Percentiles rank a stretch among this genome's conserved stretches.
These are phyloP conservation scores for Rhagoletis zephyria DNA, from an alignment of 1,140 invertebrate genomes.

Conservation along the genomic window DNA sequence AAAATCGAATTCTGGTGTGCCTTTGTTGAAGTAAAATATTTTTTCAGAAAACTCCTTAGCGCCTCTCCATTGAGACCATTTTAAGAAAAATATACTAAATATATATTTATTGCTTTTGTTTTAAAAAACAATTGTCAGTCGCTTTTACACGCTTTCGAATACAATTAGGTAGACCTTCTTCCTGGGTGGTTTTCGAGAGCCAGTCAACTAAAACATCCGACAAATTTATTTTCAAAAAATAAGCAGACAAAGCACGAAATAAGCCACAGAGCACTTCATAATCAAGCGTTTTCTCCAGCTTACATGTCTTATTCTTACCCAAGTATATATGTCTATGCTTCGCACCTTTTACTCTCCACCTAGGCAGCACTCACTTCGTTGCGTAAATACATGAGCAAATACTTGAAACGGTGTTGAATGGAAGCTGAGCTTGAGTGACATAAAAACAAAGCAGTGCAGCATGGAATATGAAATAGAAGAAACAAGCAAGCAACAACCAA, in stretches of 20 bases:
- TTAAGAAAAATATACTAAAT: too few species aligned
- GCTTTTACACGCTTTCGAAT: background rate
- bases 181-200: background rate
- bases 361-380: background rate
- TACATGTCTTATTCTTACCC: background rate
- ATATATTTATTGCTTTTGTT: too few species aligned
- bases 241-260: background rate
- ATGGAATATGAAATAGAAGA: background rate
- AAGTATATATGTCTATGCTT: background rate
- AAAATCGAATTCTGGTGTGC: too few species aligned
- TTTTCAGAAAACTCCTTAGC: too few species aligned
- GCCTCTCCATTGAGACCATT: too few species aligned
- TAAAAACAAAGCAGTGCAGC: conserved; percentile 1
- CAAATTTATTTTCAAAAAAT: too few species aligned
- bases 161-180: background rate
- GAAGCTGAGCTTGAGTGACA: conserved; percentile 13
- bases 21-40: too few species aligned
- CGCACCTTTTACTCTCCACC: background rate
- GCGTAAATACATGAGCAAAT: background rate
- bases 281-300: background rate
- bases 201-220: background rate
- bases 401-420: conserved; percentile 31
- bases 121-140: too few species aligned
- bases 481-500: background rate
- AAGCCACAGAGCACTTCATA: background rate